Percentiles rank a stretch among this genome's conserved stretches.
These are phyloP conservation scores for Aix galericulata DNA, from an alignment of 2,113 vertebrate species.

Conservation along the genomic window DNA sequence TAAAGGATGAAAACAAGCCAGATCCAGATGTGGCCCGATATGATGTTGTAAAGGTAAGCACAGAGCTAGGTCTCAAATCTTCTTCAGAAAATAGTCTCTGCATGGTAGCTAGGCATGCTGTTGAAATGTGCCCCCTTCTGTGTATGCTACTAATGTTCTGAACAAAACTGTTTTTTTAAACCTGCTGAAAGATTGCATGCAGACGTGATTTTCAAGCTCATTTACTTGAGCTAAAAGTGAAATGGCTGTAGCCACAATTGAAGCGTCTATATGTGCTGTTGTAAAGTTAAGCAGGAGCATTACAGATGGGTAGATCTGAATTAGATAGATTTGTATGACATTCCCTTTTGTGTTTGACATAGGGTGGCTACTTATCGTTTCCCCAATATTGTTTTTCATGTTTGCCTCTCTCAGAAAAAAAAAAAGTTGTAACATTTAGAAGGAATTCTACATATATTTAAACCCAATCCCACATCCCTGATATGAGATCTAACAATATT, in stretches of 20 bases:
- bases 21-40: slow-evolving; percentile 87
- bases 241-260: not conserved
- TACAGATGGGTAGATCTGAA: not conserved
- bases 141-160: not conserved
- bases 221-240: not conserved
- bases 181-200: not conserved
- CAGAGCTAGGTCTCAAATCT: not conserved
- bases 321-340: not conserved
- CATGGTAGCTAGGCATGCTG: not conserved
- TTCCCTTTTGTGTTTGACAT: not conserved
- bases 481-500: not conserved
- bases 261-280: not conserved
- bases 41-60: slow-evolving; percentile 89
- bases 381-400: not conserved
- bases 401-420: not conserved
- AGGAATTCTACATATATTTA: not conserved
- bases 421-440: not conserved
- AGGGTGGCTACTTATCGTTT: not conserved
- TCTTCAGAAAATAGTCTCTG: not conserved
- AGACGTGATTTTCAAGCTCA: not conserved
- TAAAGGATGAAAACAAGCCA: slow-evolving; percentile 82
- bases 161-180: not conserved
- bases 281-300: not conserved
- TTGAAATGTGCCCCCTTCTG: not conserved
- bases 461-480: not conserved